These are phyloP conservation scores for Smittia sp. DNA, from an alignment of 2,888 invertebrate genomes.

Conservation along the genomic window DNA sequence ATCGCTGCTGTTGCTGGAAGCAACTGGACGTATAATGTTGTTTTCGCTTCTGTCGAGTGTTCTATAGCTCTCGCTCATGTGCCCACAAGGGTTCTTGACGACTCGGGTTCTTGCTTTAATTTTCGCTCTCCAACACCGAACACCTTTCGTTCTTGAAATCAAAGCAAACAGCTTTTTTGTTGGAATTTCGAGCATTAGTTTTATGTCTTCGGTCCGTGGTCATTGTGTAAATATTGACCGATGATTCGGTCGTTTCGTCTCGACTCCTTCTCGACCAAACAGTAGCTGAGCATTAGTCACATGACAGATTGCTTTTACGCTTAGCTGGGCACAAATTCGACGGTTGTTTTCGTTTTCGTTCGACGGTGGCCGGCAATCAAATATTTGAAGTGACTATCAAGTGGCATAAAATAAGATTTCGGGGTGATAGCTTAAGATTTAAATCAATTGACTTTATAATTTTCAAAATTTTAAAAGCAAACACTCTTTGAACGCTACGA, in stretches of 20 bases:
- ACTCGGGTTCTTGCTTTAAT: conserved; percentile 11
- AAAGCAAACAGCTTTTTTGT: conserved; percentile 37
- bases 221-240: conserved; percentile 29
- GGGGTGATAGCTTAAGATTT: conserved; percentile 40
- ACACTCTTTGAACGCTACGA: conserved; percentile 14
- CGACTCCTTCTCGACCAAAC: conserved; percentile 29
- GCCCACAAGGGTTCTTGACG: not conserved
- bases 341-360: conserved; percentile 20
- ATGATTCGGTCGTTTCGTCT: conserved; percentile 5
- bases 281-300: conserved; percentile 33
- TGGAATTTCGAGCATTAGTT: conserved; percentile 36
- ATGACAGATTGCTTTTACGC: conserved; percentile 26
- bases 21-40: not conserved
- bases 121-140: conserved; percentile 5
- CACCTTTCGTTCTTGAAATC: conserved; percentile 37
- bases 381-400: conserved; percentile 40
- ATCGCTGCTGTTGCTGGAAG: too few relatives aligned
- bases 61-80: not conserved
- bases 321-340: not conserved
- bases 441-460: conserved; percentile 32
- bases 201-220: conserved; percentile 29
- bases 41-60: not conserved
- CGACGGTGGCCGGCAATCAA: conserved; percentile 38
- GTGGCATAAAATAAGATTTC: conserved; percentile 40
- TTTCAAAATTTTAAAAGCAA: conserved; percentile 37